These are phyloP conservation scores for Lithophane semibrunnea DNA, from an alignment of 2,888 invertebrate genomes.

Conservation along the genomic window DNA sequence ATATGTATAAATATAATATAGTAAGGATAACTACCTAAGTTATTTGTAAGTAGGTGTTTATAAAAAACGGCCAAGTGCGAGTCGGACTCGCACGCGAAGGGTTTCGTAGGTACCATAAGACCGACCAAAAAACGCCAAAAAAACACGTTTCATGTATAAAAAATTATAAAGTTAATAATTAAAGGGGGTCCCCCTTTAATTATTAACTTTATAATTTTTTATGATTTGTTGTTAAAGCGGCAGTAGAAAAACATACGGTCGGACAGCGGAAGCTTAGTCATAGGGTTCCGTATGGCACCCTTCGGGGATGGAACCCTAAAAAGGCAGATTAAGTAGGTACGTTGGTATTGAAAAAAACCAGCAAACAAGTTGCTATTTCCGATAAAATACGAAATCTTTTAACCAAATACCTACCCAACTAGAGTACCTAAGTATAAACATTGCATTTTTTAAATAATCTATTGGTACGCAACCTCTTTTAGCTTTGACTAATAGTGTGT, in stretches of 20 bases:
- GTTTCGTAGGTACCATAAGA: background rate
- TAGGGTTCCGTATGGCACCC: background rate
- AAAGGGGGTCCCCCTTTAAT: too few relatives aligned
- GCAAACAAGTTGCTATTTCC: background rate
- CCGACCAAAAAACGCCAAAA: background rate
- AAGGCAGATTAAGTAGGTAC: slow-evolving; percentile 8
- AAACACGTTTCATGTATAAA: background rate
- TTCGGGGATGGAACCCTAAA: slow-evolving; percentile 8
- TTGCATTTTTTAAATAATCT: background rate
- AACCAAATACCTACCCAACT: background rate
- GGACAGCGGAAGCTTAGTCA: background rate
- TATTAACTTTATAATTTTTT: background rate
- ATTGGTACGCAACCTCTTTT: background rate
- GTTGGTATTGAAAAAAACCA: background rate
- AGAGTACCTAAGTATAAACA: background rate
- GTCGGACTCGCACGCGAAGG: background rate
- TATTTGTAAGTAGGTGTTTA: background rate
- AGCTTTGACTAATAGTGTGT: background rate
- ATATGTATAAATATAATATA: too few relatives aligned
- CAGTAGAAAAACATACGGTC: background rate
- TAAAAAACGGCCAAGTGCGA: slow-evolving; percentile 33
- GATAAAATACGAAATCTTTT: background rate
- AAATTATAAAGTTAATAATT: too few relatives aligned
- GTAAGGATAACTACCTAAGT: too few relatives aligned
- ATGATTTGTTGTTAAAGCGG: background rate